phyloP scores from a whole-genome alignment of 1,140 invertebrate genomes.

The Drosophila triauraria region DNA sequence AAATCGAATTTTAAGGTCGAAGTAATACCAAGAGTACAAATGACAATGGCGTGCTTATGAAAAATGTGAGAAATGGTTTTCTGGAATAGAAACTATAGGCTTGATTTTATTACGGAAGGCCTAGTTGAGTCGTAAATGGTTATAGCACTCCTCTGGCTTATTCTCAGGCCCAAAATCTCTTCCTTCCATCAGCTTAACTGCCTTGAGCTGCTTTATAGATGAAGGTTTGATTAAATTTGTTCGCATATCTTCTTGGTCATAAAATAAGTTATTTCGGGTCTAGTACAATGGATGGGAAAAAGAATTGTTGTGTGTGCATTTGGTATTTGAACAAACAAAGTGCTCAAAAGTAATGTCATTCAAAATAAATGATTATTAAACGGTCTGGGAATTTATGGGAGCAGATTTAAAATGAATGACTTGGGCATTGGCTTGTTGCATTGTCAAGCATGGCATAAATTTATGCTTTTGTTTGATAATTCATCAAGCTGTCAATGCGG shows the following conservation, averaged over 20 bases:
- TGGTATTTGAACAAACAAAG: not conserved
- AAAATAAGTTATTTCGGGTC: conserved; percentile 11
- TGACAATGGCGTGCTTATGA: conserved; percentile 5
- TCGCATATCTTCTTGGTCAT: conserved; percentile 12
- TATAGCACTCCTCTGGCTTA: not conserved
- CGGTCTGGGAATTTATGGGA: not conserved
- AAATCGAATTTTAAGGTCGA: not conserved
- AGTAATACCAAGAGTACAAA: not conserved
- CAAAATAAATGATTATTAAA: conserved; percentile 11
- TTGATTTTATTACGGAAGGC: not conserved
- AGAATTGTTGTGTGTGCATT: not conserved
- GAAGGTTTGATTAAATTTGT: conserved; percentile 18
- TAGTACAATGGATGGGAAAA: not conserved
- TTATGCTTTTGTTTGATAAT: conserved; percentile 2
- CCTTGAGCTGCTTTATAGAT: conserved; percentile 17
- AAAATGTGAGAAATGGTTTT: conserved; percentile 11
- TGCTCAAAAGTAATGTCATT: not conserved
- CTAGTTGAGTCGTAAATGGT: conserved; percentile 15
- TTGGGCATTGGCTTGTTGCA: conserved; percentile 7
- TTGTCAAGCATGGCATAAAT: conserved; percentile 3
- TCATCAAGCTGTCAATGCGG: not conserved
- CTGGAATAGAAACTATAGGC: conserved; percentile 3
- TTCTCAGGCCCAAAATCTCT: conserved; percentile 1
- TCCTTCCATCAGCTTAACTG: conserved; percentile 4
- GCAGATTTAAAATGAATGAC: conserved; percentile 1